Evolutionary conservation across 2,888 invertebrate species (phyloP), one percentile per base, ranked within the genome.

Genomic region (Cenopis cana): DNA sequence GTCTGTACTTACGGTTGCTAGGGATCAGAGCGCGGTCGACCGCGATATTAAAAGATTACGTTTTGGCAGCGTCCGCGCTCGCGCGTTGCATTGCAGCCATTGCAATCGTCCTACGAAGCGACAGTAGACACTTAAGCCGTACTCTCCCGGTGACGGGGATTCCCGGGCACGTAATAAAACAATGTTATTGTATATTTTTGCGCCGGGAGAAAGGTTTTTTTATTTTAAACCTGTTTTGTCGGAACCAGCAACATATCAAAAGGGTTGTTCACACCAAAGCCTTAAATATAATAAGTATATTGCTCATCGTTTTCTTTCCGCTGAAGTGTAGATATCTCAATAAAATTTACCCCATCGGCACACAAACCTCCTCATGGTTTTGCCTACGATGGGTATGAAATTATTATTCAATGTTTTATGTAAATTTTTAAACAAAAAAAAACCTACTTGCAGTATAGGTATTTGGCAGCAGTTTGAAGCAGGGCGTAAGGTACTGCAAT

Each of bases 41-140:
- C 69, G 69, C 69, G 69, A 69, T 62, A 69, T 69, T 69, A 69
- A 55, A 55, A 69, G 69, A 69, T 69, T 69, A 62, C 62, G 46
- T 68, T 61, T 55, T 67, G 67, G 67, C 57, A 46, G 54, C 55
- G 29, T 14, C 61, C 46, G 55, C 55, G 46, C 55, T 17, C 41
- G 46, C 4, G 18, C 20, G 55, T 11, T 18, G 46, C 55, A 18
- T 11, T 18, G 46, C 55, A 18, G 55, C 52, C 20, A 24, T n/a
- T n/a, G 20, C 17, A 17, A 38, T 64, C 52, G 52, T n/a, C 62
- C 52, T 29, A 8, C 24, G 29, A 20, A 55, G 29, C 29, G 55
- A 29, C 29, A 12, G 14, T 5, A 55, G 38, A 6, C 20, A 36
- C 17, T 33, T 17, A 62, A n/a, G n/a, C n/a, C n/a, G n/a, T n/a